Evolutionary conservation across 2,797 vertebrate genomes (phyloP).

Genomic region (Dendrocincla fuliginosa): DNA sequence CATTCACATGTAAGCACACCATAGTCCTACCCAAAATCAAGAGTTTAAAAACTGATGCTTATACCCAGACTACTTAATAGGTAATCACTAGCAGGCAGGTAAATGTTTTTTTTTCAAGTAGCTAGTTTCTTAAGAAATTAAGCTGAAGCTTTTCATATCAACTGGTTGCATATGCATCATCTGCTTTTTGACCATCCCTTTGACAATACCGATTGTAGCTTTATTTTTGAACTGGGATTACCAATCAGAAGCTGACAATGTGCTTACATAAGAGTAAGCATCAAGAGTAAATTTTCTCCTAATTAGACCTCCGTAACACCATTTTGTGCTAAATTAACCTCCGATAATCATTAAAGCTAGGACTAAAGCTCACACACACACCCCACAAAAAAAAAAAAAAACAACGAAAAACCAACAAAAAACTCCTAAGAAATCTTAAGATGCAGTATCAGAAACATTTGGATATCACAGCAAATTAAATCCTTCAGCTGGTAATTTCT

Average conservation of each 20-base stretch:
- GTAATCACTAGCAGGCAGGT: constrained; percentile 24
- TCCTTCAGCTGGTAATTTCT: not conserved
- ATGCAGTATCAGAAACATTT: not conserved
- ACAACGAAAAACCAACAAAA: not conserved
- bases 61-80: constrained; percentile 22
- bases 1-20: constrained; percentile 48
- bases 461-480: not conserved
- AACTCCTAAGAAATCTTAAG: not conserved
- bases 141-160: constrained; percentile 17
- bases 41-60: constrained; percentile 49
- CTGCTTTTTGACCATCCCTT: constrained; percentile 25
- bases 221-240: constrained; percentile 33
- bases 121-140: constrained; percentile 39
- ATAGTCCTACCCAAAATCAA: constrained; percentile 24
- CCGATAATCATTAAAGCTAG: not conserved
- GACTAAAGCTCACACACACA: not conserved
- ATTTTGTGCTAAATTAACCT: constrained; percentile 1
- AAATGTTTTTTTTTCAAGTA: constrained; percentile 30
- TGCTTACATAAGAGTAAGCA: constrained; percentile 39
- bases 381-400: not conserved
- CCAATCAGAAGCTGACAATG: constrained; percentile 31
- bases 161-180: not conserved
- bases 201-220: constrained; percentile 25
- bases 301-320: constrained; percentile 18
- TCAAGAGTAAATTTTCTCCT: constrained; percentile 29